These are phyloP conservation scores for Isotomurus palustris DNA, from an alignment of 2,888 invertebrate species.

Conservation along the genomic window DNA sequence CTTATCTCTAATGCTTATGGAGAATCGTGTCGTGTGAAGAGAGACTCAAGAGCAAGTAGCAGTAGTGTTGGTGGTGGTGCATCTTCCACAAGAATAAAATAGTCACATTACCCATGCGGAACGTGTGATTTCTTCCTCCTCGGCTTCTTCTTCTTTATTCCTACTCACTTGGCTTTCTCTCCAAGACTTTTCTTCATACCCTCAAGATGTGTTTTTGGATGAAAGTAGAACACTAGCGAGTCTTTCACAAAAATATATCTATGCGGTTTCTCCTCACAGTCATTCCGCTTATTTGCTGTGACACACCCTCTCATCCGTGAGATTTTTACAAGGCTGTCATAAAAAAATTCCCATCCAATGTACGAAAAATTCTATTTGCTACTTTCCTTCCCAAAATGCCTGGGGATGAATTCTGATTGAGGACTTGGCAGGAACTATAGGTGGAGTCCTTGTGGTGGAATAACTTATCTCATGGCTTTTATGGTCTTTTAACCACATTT, in stretches of 20 bases:
- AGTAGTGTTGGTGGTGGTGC: neutral
- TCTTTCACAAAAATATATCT: too few relatives aligned
- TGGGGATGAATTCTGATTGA: too few relatives aligned
- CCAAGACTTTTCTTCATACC: neutral
- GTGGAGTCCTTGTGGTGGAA: too few relatives aligned
- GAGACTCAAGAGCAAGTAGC: neutral
- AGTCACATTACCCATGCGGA: slow-evolving; percentile 1
- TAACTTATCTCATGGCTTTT: too few relatives aligned
- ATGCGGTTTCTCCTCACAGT: neutral
- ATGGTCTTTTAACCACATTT: too few relatives aligned
- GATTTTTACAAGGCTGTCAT: slow-evolving; percentile 5
- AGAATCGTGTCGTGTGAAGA: slow-evolving; percentile 1
- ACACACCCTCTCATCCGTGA: neutral
- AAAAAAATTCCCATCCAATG: neutral
- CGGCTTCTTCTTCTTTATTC: too few relatives aligned
- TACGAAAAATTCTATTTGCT: neutral
- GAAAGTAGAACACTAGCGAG: too few relatives aligned
- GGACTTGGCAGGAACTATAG: too few relatives aligned
- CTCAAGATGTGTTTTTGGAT: too few relatives aligned
- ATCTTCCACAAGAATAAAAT: neutral
- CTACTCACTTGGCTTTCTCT: slow-evolving; percentile 1
- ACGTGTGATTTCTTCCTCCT: slow-evolving; percentile 1
- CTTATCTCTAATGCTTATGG: neutral
- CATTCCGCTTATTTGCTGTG: slow-evolving; percentile 3
- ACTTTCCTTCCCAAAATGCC: neutral